phyloP scores from a whole-genome alignment of 2,797 vertebrate genomes.

The Cynodonichthys magdalenae region DNA sequence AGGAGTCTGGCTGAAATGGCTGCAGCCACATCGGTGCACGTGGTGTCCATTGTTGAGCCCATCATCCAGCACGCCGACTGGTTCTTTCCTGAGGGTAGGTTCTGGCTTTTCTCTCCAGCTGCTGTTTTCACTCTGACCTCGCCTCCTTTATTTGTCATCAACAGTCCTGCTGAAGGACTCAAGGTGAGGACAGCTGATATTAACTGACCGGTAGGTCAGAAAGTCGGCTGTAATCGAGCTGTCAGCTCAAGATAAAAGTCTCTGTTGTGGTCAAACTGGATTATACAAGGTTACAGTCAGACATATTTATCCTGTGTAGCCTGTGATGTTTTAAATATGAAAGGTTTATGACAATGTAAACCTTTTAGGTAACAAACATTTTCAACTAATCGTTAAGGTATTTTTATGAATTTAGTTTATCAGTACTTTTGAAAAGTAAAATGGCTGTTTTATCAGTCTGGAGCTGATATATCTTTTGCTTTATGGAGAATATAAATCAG shows the following conservation, averaged over 20 bases:
- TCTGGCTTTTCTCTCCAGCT: conserved; percentile 19
- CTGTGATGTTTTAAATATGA: too few species aligned
- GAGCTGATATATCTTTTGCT: too few species aligned
- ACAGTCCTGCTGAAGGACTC: background rate
- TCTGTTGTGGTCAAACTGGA: conserved; percentile 3
- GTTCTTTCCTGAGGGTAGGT: conserved; percentile 96
- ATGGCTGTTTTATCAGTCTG: too few species aligned
- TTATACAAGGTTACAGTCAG: background rate
- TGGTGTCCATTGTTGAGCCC: conserved; percentile 94
- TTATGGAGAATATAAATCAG: too few species aligned
- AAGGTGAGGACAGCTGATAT: background rate
- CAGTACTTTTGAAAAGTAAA: too few species aligned
- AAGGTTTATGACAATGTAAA: too few species aligned
- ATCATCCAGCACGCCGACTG: conserved; percentile 96
- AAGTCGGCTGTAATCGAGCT: conserved; percentile 3
- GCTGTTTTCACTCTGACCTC: background rate
- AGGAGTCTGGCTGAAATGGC: conserved; percentile 97
- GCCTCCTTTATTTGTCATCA: conserved; percentile 3
- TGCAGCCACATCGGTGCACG: conserved; percentile 95
- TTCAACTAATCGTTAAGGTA: too few species aligned
- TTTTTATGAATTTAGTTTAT: too few species aligned
- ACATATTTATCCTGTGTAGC: too few species aligned
- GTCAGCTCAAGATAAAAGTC: too few species aligned
- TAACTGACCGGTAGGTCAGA: background rate
- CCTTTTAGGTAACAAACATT: too few species aligned